Conservation (phyloP, 2,888 invertebrate genomes). For the Deilephila porcellus region DNA sequence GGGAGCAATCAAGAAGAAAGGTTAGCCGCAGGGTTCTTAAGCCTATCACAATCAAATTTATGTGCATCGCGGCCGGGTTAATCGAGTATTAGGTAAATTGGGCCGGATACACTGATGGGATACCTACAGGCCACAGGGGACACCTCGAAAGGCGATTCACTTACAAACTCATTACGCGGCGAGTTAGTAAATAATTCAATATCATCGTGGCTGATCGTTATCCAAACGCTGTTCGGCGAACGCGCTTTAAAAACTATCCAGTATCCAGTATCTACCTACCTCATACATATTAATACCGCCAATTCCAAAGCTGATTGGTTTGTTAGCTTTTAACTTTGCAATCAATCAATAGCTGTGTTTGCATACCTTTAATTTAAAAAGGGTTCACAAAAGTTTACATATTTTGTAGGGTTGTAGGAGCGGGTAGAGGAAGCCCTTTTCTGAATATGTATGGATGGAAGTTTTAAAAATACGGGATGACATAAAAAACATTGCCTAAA, state of each 20-base stretch:
- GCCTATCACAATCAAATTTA: conserved; percentile 64
- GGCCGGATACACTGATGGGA: conserved; percentile 55
- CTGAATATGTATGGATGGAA: too few species aligned
- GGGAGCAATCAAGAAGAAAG: conserved; percentile 62
- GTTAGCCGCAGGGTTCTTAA: conserved; percentile 60
- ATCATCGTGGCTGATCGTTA: conserved; percentile 30
- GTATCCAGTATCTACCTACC: background rate
- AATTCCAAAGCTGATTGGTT: background rate
- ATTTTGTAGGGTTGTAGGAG: too few species aligned
- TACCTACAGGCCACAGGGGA: conserved; percentile 42
- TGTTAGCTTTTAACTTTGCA: background rate
- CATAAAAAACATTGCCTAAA: too few species aligned
- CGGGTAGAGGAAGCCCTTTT: too few species aligned
- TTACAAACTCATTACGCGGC: conserved; percentile 48
- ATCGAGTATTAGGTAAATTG: conserved; percentile 63
- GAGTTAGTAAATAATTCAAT: conserved; percentile 45
- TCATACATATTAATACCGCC: conserved; percentile 3
- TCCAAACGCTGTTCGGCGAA: background rate
- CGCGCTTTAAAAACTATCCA: background rate
- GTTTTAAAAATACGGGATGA: too few species aligned
- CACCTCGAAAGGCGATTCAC: conserved; percentile 39
- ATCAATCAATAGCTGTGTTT: too few species aligned
- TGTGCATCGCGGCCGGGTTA: conserved; percentile 62
- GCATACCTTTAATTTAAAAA: too few species aligned
- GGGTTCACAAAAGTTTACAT: too few species aligned